Base-by-base conservation (phyloP, 2,113 vertebrate species). In the Origma solitaria region DNA sequence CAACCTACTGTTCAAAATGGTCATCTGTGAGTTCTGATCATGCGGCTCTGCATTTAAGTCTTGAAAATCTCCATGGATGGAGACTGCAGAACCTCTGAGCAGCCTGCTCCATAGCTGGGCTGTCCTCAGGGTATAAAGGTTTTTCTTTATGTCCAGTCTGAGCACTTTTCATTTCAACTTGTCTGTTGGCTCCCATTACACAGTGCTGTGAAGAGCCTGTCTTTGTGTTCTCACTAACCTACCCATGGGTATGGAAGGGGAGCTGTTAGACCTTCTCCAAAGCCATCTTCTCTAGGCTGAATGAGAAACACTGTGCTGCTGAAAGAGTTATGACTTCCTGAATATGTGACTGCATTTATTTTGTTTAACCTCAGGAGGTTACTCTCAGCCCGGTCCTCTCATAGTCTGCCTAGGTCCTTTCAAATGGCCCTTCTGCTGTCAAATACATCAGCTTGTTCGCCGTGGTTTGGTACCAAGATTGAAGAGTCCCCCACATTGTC, bases 81-180 rank as follows among this genome's bases (percentile, higher is more conserved):
- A 53, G 13, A 31, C 4, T 68, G 14, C 9, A 68, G n/a, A 31
- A 12, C 30, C 28, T 68, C 45, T 75, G 47, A 68, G n/a, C 28
- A 75, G 15, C 38, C 17, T 61, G 40, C 21, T 47, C 30, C 45
- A 18, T 27, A 31, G 5, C 16, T 53, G n/a, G 24, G 20, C 16
- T 47, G 17, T 61, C 31, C n/a, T 68, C 1, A 2, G 8, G 16
- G 6, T 54, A 30, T 31, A 69, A 69, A 42, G 0, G 2, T 38
- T 75, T 84, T 58, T 45, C 13, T 54, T 69, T 44, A 54, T 6
- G 54, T 28, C 6, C 13, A 58, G 31, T 38, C 0, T 0, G 25
- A 92, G 35, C 7, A 69, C 9, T 11, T 23, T 42, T 58, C 60
- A 2, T 64, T 86, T 86, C 21, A 69, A 17, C 7, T 40, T 64